Base-by-base conservation (phyloP, 2,888 invertebrate genomes). In the Hartigia nigra region DNA sequence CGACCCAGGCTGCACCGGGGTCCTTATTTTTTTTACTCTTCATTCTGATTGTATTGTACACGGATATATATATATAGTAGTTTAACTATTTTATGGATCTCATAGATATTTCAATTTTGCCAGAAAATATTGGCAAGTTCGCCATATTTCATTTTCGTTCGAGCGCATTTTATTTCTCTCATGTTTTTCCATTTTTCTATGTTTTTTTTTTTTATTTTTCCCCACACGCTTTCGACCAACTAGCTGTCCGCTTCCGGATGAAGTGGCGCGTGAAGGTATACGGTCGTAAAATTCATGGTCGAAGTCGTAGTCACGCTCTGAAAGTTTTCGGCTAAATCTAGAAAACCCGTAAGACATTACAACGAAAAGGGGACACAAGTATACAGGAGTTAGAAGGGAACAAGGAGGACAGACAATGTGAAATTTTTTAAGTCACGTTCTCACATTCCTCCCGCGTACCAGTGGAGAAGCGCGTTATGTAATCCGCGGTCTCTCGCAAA, bases 41-140 rank as follows among this genome's bases (percentile, higher is more conserved):
- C 69, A 34, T 69, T 37, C 69, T 76, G 31, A 12, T 37, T 23
- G 74, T 31, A 77, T 79, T 31, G 39, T 78, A n/a, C 23, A 11
- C 37, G 70, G 23, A 70, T 35, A 75, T 69, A 74, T 77, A 70
- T 36, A 34, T 31, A 12, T 5, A 34, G 55, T 55, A 23, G 23
- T 55, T 55, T 5, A 23, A 23, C 9, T 23, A 55, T 55, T 55
- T 55, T 23, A 23, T 55, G 5, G 55, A 0, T 55, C 9, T 23
- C 55, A 55, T 55, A 55, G 55, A 55, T 55, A 14, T 23, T 23
- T 23, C 55, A 55, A 55, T 55, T 55, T 55, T 23, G 4, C 55
- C 55, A 23, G 2, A 55, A 55, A 55, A 55, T 55, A 55, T 55
- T 55, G 55, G 55, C 23, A 2, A 5, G 55, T 55, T 2, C 55